Conservation (phyloP, 2,888 invertebrate species). For the Pachymerium ferrugineum region DNA sequence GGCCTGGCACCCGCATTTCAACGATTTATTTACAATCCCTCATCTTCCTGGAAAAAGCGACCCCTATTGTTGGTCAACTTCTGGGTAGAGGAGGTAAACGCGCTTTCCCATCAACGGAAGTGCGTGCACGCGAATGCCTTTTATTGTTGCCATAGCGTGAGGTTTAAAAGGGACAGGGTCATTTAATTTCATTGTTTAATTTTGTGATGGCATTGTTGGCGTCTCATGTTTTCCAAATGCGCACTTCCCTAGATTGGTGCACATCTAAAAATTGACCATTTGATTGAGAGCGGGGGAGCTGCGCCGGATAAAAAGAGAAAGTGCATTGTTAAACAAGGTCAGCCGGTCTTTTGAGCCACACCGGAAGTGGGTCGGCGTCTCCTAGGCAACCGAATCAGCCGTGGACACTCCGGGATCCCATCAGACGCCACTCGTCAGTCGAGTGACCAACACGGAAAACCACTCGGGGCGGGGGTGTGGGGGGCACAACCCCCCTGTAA, state of each 20-base stretch:
- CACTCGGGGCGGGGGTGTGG: constrained; percentile 1
- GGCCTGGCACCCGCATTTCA: no score
- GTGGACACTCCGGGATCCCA: constrained; percentile 1
- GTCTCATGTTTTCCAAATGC: constrained; percentile 13
- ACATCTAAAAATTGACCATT: constrained; percentile 8
- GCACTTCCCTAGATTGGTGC: background rate
- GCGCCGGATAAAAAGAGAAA: background rate
- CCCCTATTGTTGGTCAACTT: background rate
- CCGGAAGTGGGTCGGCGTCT: constrained; percentile 9
- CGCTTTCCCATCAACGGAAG: constrained; percentile 1
- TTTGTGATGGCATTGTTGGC: constrained; percentile 13
- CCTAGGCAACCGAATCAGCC: background rate
- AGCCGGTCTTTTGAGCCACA: background rate
- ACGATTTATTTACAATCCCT: background rate
- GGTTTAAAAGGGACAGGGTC: background rate
- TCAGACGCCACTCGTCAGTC: constrained; percentile 8
- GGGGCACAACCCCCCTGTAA: background rate
- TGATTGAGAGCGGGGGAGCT: background rate
- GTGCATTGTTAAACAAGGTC: constrained; percentile 13
- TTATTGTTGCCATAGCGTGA: constrained; percentile 1
- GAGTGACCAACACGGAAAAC: constrained; percentile 13
- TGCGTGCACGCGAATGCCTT: background rate
- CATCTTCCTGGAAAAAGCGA: background rate
- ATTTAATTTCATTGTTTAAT: constrained; percentile 13
- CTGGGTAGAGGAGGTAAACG: background rate